phyloP scores from a whole-genome alignment of 2,797 vertebrate genomes.

The Knipowitschia caucasica region DNA sequence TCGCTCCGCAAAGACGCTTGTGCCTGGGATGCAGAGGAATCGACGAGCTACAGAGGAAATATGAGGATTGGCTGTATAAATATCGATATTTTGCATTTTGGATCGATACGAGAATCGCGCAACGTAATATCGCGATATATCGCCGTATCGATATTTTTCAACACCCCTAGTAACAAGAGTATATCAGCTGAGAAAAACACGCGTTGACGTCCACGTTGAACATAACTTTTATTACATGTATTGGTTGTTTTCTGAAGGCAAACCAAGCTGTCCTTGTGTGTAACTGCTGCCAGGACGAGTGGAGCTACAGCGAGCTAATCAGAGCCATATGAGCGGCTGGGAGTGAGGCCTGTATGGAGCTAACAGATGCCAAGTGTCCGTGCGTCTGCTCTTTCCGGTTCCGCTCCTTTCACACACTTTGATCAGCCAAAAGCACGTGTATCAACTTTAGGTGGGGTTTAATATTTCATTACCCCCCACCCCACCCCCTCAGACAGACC shows the following conservation, averaged over 20 bases:
- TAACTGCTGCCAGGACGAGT: slow-evolving; percentile 57
- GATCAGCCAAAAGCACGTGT: slow-evolving; percentile 57
- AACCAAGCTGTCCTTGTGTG: slow-evolving; percentile 69
- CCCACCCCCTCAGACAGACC: slow-evolving; percentile 48
- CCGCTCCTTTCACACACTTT: slow-evolving; percentile 35
- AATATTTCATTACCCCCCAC: slow-evolving; percentile 55
- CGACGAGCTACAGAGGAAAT: too few relatives aligned
- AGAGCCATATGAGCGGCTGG: slow-evolving; percentile 75
- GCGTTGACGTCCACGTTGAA: too few relatives aligned
- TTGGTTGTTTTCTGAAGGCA: slow-evolving; percentile 27
- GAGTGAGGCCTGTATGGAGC: slow-evolving; percentile 65
- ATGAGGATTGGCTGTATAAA: too few relatives aligned
- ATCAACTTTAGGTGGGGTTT: slow-evolving; percentile 59
- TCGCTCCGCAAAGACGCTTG: too few relatives aligned
- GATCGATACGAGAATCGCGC: too few relatives aligned
- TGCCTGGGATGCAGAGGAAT: too few relatives aligned
- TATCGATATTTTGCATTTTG: too few relatives aligned
- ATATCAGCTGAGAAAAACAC: too few relatives aligned
- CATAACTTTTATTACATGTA: slow-evolving; percentile 42
- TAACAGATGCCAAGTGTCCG: slow-evolving; percentile 71
- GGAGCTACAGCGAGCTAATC: slow-evolving; percentile 68
- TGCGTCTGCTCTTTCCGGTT: slow-evolving; percentile 36
- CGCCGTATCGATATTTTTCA: too few relatives aligned
- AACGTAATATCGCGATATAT: too few relatives aligned
- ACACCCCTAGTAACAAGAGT: too few relatives aligned